phyloP scores from a whole-genome alignment of 2,797 vertebrate genomes.

The Alauda arvensis region DNA sequence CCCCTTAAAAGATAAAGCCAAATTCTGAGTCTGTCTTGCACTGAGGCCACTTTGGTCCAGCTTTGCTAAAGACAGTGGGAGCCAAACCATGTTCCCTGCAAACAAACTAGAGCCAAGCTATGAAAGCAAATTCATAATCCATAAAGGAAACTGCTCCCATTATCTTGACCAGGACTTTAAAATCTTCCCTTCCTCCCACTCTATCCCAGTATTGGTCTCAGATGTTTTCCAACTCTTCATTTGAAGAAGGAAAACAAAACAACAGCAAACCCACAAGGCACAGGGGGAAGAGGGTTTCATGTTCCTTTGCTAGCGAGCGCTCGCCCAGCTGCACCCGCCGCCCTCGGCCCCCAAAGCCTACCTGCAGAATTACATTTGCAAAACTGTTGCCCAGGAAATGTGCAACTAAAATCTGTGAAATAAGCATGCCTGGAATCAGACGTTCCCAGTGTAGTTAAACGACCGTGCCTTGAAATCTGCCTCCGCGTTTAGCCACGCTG shows the following conservation, averaged over 20 bases:
- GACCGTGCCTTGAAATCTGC: constrained; percentile 55
- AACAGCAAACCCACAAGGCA: background rate
- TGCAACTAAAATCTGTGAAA: constrained; percentile 61
- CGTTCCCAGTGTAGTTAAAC: constrained; percentile 43
- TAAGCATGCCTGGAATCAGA: constrained; percentile 53
- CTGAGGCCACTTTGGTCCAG: background rate
- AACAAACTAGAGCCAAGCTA: background rate
- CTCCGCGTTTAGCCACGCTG: constrained; percentile 49
- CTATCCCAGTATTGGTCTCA: background rate
- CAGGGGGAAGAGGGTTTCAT: background rate
- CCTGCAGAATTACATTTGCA: constrained; percentile 43
- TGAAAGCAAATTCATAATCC: background rate
- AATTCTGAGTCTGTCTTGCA: background rate
- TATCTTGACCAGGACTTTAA: background rate
- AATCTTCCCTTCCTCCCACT: constrained; percentile 19
- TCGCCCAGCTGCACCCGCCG: background rate
- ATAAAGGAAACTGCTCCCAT: background rate
- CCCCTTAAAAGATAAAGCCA: background rate
- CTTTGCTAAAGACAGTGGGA: background rate
- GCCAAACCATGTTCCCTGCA: background rate
- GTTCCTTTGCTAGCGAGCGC: background rate
- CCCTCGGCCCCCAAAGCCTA: background rate
- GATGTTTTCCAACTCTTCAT: background rate
- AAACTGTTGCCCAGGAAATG: constrained; percentile 44
- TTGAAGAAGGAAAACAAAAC: background rate